phyloP scores from a whole-genome alignment of 2,113 vertebrate genomes.

The Gavialis gangeticus region DNA sequence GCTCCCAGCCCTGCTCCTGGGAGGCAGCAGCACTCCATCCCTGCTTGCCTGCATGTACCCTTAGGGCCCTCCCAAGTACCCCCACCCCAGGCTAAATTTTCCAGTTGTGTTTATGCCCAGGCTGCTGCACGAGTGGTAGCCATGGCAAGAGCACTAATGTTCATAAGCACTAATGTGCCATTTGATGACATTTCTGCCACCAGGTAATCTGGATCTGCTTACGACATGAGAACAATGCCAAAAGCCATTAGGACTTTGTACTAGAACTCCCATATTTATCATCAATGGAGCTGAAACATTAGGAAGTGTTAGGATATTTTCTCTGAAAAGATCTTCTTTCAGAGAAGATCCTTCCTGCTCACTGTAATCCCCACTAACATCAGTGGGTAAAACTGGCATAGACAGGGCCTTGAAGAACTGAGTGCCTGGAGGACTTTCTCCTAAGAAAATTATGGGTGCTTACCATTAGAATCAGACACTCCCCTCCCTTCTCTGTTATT shows the following conservation, averaged over 20 bases:
- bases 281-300: neutral
- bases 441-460: neutral
- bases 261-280: neutral
- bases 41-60: too few species aligned
- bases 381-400: neutral
- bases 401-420: neutral
- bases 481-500: neutral
- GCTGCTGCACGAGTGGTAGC: neutral
- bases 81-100: neutral
- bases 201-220: neutral
- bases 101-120: neutral
- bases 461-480: neutral
- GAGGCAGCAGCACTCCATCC: too few species aligned
- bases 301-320: neutral
- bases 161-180: neutral
- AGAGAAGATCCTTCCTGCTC: constrained; percentile 3
- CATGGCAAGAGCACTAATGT: neutral
- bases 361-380: neutral
- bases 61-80: too few species aligned
- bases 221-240: neutral
- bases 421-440: neutral
- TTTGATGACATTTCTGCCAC: neutral
- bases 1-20: too few species aligned
- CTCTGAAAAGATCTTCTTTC: neutral
- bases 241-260: neutral